phyloP scores from a whole-genome alignment of 1,140 invertebrate genomes.

The Cotesia vestalis region DNA sequence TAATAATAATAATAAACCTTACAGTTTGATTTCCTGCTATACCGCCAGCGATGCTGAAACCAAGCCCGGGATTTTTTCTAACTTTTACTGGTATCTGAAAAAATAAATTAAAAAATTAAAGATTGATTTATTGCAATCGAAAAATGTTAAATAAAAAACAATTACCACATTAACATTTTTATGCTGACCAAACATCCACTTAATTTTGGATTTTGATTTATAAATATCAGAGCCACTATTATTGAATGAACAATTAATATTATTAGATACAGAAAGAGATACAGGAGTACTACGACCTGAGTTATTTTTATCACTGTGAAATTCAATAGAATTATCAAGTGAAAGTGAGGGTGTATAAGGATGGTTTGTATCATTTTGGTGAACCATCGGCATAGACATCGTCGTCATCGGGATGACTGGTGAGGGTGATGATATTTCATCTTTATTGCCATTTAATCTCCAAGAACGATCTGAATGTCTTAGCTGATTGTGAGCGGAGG shows the following conservation, averaged over 20 bases:
- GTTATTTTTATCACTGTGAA: slow-evolving; percentile 42
- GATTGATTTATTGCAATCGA: background rate
- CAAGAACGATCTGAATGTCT: slow-evolving; percentile 47
- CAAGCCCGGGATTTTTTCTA: slow-evolving; percentile 62
- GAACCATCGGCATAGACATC: background rate
- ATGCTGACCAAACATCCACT: slow-evolving; percentile 72
- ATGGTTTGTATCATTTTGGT: background rate
- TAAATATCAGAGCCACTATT: slow-evolving; percentile 33
- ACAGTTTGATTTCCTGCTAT: slow-evolving; percentile 61
- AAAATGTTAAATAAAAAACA: slow-evolving; percentile 1
- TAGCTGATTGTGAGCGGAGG: slow-evolving; percentile 41
- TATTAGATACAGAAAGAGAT: slow-evolving; percentile 26
- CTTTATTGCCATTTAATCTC: slow-evolving; percentile 46
- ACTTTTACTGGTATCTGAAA: slow-evolving; percentile 64
- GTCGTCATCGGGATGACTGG: background rate
- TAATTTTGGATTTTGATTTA: slow-evolving; percentile 52
- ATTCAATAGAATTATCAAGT: slow-evolving; percentile 35
- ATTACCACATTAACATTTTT: slow-evolving; percentile 70
- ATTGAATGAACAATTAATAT: slow-evolving; percentile 35
- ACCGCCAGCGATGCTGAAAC: slow-evolving; percentile 63
- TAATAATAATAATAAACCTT: slow-evolving; percentile 37
- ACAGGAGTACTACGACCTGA: slow-evolving; percentile 46
- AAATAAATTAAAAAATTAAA: slow-evolving; percentile 31
- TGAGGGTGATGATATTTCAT: too few relatives aligned
- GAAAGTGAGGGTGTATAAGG: background rate